Conservation (phyloP, 2,888 invertebrate genomes). For the Caenorhabditis sp. region DNA sequence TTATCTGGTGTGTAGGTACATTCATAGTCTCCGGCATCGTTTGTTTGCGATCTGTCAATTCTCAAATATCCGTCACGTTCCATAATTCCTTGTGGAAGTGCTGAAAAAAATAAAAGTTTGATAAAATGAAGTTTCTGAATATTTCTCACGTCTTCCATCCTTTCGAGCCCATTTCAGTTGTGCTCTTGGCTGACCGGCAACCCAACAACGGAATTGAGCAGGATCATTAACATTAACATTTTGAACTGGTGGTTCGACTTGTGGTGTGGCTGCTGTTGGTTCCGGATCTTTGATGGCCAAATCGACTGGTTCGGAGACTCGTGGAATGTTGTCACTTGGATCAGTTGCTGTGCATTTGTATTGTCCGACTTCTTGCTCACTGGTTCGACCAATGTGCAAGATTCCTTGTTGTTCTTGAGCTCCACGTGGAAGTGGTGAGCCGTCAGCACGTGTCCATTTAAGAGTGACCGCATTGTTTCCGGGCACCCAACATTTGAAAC, state of each 20-base stretch:
- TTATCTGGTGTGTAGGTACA: constrained; percentile 79
- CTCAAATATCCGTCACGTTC: constrained; percentile 81
- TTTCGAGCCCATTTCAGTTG: constrained; percentile 76
- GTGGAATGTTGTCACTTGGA: constrained; percentile 70
- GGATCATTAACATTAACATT: constrained; percentile 78
- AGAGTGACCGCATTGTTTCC: constrained; percentile 62
- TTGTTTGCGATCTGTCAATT: constrained; percentile 78
- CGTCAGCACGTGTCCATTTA: constrained; percentile 50
- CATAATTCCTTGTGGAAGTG: constrained; percentile 72
- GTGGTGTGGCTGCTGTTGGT: constrained; percentile 33
- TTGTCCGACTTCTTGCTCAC: constrained; percentile 75
- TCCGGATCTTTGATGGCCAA: constrained; percentile 39
- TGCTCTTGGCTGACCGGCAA: constrained; percentile 76
- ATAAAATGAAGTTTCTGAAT: neutral
- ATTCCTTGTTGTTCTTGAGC: constrained; percentile 56
- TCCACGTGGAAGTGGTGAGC: constrained; percentile 45
- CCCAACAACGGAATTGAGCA: constrained; percentile 79
- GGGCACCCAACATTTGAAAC: constrained; percentile 78
- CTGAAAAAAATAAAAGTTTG: constrained; percentile 7
- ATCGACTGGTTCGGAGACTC: constrained; percentile 45
- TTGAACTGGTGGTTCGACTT: constrained; percentile 76
- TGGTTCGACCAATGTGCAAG: constrained; percentile 46
- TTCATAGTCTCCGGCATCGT: constrained; percentile 84
- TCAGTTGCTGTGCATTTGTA: constrained; percentile 82
- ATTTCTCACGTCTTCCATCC: constrained; percentile 46